Evolutionary conservation across 2,888 invertebrate species (phyloP).

Genomic region (Troides helena): DNA sequence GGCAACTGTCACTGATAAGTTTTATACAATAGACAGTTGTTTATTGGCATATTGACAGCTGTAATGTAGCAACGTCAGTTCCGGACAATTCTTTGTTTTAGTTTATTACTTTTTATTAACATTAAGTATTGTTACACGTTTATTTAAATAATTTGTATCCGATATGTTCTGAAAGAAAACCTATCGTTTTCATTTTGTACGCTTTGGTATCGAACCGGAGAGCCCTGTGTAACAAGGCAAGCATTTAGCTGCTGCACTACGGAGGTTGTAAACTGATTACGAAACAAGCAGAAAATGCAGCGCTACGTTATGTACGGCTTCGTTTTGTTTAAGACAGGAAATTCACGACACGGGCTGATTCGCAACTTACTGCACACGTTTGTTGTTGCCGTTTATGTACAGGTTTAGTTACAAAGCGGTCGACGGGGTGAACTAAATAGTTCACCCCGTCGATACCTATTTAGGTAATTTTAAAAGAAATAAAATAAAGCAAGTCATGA

Average conservation of each 20-base stretch:
- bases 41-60: slow-evolving; percentile 28
- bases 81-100: slow-evolving; percentile 3
- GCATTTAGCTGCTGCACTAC: too few relatives aligned
- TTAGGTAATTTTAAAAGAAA: too few relatives aligned
- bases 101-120: not conserved
- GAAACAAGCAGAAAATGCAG: not conserved
- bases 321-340: not conserved
- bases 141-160: not conserved
- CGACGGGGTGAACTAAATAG: not conserved
- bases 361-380: not conserved
- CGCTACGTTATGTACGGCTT: not conserved
- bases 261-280: slow-evolving; percentile 4
- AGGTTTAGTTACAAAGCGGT: not conserved
- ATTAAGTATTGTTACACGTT: not conserved
- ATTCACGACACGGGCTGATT: not conserved
- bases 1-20: slow-evolving; percentile 29
- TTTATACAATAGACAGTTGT: slow-evolving; percentile 30
- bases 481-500: too few relatives aligned
- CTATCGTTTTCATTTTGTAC: too few relatives aligned
- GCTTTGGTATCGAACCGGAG: too few relatives aligned
- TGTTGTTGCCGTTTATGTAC: not conserved
- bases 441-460: too few relatives aligned
- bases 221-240: too few relatives aligned
- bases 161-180: too few relatives aligned
- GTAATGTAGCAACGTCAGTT: slow-evolving; percentile 11